Conservation (phyloP, 2,888 invertebrate genomes). For the Phaedon cochleariae region DNA sequence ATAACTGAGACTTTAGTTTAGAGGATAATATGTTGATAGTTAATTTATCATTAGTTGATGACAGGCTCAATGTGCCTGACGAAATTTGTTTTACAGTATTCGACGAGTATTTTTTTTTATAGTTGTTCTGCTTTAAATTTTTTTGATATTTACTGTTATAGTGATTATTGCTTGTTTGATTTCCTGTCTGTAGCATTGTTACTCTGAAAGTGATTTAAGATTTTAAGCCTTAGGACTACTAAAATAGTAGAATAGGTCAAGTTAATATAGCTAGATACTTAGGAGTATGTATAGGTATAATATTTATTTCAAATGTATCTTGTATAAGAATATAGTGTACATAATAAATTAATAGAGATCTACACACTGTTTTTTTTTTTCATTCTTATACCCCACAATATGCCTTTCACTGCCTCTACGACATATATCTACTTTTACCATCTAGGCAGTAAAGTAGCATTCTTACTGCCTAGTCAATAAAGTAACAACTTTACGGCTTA, state of each 20-base stretch:
- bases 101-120: conserved; percentile 43
- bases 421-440: too few species aligned
- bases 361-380: not conserved
- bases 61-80: conserved; percentile 11
- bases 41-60: conserved; percentile 8
- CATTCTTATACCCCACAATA: too few species aligned
- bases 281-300: conserved; percentile 27
- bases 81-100: conserved; percentile 44
- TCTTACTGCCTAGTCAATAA: too few species aligned
- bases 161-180: conserved; percentile 17
- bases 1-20: conserved; percentile 35
- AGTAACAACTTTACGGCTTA: too few species aligned
- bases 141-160: conserved; percentile 5
- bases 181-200: conserved; percentile 17
- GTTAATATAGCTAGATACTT: conserved; percentile 3
- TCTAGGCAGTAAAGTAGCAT: too few species aligned
- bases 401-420: too few species aligned
- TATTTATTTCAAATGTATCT: conserved; percentile 34
- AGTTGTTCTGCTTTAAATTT: conserved; percentile 21
- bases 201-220: conserved; percentile 22
- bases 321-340: conserved; percentile 33
- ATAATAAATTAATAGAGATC: conserved; percentile 20
- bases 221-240: conserved; percentile 8
- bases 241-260: conserved; percentile 10
- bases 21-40: conserved; percentile 7